Base-by-base conservation (phyloP, 2,797 vertebrate genomes). In the Lophius americanus region DNA sequence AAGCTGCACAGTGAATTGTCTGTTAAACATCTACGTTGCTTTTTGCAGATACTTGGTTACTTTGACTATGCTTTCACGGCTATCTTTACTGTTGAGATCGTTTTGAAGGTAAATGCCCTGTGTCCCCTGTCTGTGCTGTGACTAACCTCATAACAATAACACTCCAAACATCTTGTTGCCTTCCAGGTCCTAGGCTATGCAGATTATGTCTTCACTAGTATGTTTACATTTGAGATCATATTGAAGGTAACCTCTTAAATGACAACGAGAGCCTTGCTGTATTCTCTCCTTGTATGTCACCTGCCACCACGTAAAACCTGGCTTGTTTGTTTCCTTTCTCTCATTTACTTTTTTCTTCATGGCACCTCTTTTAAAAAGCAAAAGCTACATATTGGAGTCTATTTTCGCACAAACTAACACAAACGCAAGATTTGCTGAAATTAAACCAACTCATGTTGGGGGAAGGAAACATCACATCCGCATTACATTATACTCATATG, bases 51-150 rank as follows among this genome's bases (percentile, higher is more conserved):
- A 94, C 98, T 99, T 95, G 98, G 97, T 96, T 99, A 99, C 95
- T 98, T 99, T 97, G 98, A 99, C 96, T 99, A 99, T 97, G 98
- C 97, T 93, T 99, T 99, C 95, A 99, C 98, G 93, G 95, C 98
- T 94, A 99, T 99, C 96, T 99, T 99, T 97, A 98, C 98, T 92
- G 97, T 99, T 95, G 98, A 99, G 96, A 99, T 99, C 96, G 94
- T 99, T 84, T 93, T 99, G 90, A 99, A 99, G 98, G 98, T 99
- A 99, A 95, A 96, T 92, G 89, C 78, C 92, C 92, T 94, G 93
- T 94, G 94, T 92, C 90, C 93, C 92, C 92, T 93, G 92, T 89
- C 90, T 83, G 84, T 93, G 83, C 92, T 78, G 77, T 88, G 84
- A 90, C 91, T 92, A 78, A 81, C 92, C 92, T 87, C 87, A 84